Base-by-base conservation (phyloP, 2,113 vertebrate genomes). In the Neodon shergylaensis region DNA sequence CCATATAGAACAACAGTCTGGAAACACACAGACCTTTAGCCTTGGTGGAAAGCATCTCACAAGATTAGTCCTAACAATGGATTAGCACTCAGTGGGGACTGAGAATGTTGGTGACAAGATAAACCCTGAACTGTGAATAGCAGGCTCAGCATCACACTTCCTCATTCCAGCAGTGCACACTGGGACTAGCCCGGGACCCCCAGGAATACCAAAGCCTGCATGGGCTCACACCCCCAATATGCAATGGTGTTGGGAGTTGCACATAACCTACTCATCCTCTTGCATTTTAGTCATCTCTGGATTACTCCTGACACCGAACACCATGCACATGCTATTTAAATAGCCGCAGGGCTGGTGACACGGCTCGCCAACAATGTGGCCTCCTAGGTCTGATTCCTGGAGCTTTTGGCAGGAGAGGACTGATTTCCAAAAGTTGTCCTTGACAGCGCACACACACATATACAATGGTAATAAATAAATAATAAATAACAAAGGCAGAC, bases 21-120 rank as follows among this genome's bases (percentile, higher is more conserved):
- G 86, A 77, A 86, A n/a, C 47, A 70, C 31, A 49, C 44, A 88
- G 47, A 70, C 49, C 85, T 85, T 52, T 86, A 74, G 54, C 54
- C 54, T 47, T 73, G 49, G n/a, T 66, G 44, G 44, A 91, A 90
- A 68, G 31, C 42, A 81, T 63, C 33, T 21, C 13, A 4, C 16
- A 39, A 82, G 54, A 21, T 82, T 63, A 47, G 39, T 47, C 63
- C 39, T 72, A 14, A 77, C 42, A 78, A 72, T 26, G 52, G 90
- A 72, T 61, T 36, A 78, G 52, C 49, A 24, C 19, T 52, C 61
- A n/a, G 83, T 22, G 2, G 16, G 33, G 7, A 12, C 3, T 24
- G 10, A 78, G 22, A 68, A 63, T 16, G 33, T 11, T n/a, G 6
- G 33, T 7, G 10, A 82, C 22, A 13, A 63, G 33, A 58, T 54